Percentiles rank a stretch among this genome's conserved stretches.
These are phyloP conservation scores for Lateolabrax maculatus DNA, from an alignment of 2,797 vertebrate species.

Conservation along the genomic window DNA sequence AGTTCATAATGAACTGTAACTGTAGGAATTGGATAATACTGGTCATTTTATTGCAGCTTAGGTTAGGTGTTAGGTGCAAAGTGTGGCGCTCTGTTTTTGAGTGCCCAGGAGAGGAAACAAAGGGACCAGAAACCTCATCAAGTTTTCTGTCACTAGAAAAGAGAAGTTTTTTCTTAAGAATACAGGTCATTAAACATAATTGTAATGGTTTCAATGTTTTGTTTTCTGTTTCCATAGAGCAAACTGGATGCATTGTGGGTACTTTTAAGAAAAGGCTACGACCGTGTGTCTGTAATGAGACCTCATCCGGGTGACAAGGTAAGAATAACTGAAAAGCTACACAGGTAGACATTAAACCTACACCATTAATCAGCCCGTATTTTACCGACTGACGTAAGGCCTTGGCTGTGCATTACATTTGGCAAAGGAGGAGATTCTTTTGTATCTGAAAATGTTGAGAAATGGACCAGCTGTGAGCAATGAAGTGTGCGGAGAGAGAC, in stretches of 20 bases:
- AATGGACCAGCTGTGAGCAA: conserved; percentile 73
- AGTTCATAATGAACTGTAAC: conserved; percentile 38
- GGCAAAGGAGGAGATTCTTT: conserved; percentile 19
- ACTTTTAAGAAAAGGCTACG: conserved; percentile 93
- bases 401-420: conserved; percentile 30
- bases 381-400: conserved; percentile 20
- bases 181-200: background rate
- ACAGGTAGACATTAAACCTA: background rate
- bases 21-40: background rate
- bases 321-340: conserved; percentile 53
- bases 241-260: conserved; percentile 97
- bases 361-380: background rate
- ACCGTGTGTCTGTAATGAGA: conserved; percentile 97
- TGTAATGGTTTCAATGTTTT: background rate
- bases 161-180: background rate
- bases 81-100: background rate
- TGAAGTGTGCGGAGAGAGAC: conserved; percentile 66
- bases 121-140: background rate
- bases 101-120: background rate
- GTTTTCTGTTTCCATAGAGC: conserved; percentile 83
- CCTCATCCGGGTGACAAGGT: conserved; percentile 98
- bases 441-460: conserved; percentile 49
- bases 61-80: background rate
- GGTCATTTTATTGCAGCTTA: conserved; percentile 3
- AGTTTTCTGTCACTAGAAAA: background rate